Evolutionary conservation across 2,797 vertebrate genomes (phyloP).

Genomic region (Corythornis leucogaster): DNA sequence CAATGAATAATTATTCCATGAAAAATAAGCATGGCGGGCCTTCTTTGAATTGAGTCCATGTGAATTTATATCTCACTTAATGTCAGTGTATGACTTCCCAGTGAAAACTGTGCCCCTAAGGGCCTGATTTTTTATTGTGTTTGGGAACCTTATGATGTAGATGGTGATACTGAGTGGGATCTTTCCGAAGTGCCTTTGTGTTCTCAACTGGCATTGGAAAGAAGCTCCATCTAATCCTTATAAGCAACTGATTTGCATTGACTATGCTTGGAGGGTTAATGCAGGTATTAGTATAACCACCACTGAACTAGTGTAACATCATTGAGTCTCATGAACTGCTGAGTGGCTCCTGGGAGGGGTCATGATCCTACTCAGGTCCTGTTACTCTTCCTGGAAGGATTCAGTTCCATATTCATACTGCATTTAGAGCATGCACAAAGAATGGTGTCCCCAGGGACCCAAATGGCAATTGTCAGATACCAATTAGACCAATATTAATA

Average conservation of each 20-base stretch:
- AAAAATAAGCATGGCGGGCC: background rate
- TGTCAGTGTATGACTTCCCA: background rate
- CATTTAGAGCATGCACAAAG: background rate
- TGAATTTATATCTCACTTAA: background rate
- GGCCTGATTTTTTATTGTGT: background rate
- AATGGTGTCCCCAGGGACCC: background rate
- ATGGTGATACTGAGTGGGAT: background rate
- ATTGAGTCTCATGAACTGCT: background rate
- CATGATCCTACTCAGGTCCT: background rate
- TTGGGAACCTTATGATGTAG: background rate
- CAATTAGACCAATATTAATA: background rate
- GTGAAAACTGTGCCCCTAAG: background rate
- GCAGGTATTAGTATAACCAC: background rate
- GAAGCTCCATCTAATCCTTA: background rate
- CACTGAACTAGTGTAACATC: background rate
- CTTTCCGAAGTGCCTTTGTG: background rate
- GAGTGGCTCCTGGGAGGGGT: background rate
- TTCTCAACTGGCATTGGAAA: background rate
- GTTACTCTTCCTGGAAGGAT: background rate
- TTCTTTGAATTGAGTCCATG: background rate
- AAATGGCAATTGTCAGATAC: background rate
- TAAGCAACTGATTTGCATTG: background rate
- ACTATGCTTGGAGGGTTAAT: background rate
- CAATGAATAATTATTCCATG: background rate
- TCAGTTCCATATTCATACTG: background rate